phyloP scores from a whole-genome alignment of 2,113 vertebrate species.

The Neolamprologus cancellatus region DNA sequence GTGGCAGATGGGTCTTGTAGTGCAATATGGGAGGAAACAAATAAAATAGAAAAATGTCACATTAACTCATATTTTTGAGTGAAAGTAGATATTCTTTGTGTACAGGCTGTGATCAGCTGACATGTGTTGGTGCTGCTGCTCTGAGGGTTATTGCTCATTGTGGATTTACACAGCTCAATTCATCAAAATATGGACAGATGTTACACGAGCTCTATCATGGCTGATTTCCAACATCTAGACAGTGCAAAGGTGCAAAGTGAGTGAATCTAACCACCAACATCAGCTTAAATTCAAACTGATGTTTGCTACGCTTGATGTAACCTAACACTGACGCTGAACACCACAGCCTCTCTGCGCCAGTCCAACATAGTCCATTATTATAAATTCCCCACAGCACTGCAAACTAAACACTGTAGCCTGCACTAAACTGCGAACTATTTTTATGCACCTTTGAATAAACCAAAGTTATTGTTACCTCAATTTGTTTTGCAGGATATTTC shows the following conservation, averaged over 20 bases:
- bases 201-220: background rate
- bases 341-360: background rate
- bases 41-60: background rate
- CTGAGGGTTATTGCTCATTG: background rate
- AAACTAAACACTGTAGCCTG: background rate
- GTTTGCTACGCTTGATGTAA: background rate
- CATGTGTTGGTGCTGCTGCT: background rate
- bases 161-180: background rate
- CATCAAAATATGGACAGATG: background rate
- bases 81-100: background rate
- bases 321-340: background rate
- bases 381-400: background rate
- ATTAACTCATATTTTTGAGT: background rate
- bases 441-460: background rate
- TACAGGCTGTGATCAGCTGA: background rate
- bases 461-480: background rate
- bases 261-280: background rate
- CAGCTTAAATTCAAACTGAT: background rate
- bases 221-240: background rate
- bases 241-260: background rate
- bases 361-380: background rate
- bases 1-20: background rate
- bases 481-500: background rate
- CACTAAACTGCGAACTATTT: background rate
- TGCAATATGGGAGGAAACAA: background rate